Evolutionary conservation across 2,888 invertebrate species (phyloP).

Genomic region (Monochamus alternatus): DNA sequence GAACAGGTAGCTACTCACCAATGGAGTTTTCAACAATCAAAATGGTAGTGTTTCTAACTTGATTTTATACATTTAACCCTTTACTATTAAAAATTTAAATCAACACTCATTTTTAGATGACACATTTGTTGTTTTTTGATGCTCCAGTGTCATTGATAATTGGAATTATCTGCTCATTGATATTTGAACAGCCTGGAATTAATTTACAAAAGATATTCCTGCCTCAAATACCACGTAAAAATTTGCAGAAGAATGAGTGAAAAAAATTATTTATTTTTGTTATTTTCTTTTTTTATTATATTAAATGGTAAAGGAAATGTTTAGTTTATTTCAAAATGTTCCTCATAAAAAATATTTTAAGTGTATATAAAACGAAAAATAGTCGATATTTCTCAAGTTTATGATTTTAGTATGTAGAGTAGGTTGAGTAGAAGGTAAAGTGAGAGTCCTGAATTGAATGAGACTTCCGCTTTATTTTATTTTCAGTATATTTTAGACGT

Average conservation of each 20-base stretch:
- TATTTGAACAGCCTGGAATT: slow-evolving; percentile 46
- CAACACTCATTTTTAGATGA: not conserved
- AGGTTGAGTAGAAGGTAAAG: no score
- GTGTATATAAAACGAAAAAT: no score
- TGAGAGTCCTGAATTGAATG: no score
- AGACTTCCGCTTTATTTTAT: no score
- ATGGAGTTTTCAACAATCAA: not conserved
- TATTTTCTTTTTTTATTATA: not conserved
- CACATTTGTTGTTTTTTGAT: not conserved
- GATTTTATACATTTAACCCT: not conserved
- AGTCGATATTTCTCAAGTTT: no score
- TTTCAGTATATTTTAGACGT: no score
- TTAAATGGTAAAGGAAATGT: no score
- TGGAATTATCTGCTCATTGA: slow-evolving; percentile 28
- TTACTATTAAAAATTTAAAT: not conserved
- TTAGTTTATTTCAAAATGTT: no score
- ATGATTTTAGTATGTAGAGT: no score
- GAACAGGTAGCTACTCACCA: not conserved
- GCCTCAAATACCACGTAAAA: not conserved
- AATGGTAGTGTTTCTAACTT: not conserved
- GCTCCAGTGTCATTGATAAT: slow-evolving; percentile 15
- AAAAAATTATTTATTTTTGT: no score
- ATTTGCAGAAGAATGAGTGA: not conserved
- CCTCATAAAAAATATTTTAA: no score
- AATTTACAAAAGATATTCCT: slow-evolving; percentile 41